Percentiles rank a stretch among this genome's conserved stretches.
Conservation (phyloP, 2,113 vertebrate species). For the Gambusia holbrooki region DNA sequence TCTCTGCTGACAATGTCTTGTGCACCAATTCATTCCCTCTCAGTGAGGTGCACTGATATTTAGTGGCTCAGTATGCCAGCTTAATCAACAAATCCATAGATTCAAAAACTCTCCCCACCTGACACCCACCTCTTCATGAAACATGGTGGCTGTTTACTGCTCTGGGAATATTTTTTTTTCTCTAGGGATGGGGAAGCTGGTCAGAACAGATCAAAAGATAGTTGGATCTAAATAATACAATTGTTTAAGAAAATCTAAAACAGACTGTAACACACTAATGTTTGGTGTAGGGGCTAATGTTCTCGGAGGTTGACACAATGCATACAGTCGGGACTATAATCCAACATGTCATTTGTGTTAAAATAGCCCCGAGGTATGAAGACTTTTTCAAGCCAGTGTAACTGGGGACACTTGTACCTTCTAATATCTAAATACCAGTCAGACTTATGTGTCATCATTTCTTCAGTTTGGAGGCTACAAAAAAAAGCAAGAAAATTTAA, state of each 20-base stretch:
- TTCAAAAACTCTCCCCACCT: slow-evolving; percentile 9
- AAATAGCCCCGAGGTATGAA: not conserved
- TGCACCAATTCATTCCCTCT: slow-evolving; percentile 44
- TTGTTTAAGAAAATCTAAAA: too few relatives aligned
- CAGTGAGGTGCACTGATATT: slow-evolving; percentile 77
- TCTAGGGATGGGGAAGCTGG: too few relatives aligned
- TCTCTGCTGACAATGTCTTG: slow-evolving; percentile 45
- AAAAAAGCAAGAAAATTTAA: not conserved
- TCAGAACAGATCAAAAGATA: too few relatives aligned
- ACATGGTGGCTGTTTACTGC: not conserved
- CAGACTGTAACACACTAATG: too few relatives aligned
- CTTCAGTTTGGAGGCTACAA: slow-evolving; percentile 15
- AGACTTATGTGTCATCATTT: slow-evolving; percentile 52
- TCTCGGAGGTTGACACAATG: too few relatives aligned
- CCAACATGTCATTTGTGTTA: not conserved
- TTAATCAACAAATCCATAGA: slow-evolving; percentile 67
- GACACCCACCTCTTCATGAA: too few relatives aligned
- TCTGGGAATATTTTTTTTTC: not conserved
- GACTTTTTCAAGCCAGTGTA: not conserved
- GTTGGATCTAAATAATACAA: too few relatives aligned
- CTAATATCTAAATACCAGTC: slow-evolving; percentile 34
- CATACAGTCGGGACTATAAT: too few relatives aligned
- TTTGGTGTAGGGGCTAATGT: too few relatives aligned
- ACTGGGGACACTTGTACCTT: slow-evolving; percentile 51
- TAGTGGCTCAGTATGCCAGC: slow-evolving; percentile 68